phyloP scores from a whole-genome alignment of 2,888 invertebrate genomes.

The Apamea monoglypha region DNA sequence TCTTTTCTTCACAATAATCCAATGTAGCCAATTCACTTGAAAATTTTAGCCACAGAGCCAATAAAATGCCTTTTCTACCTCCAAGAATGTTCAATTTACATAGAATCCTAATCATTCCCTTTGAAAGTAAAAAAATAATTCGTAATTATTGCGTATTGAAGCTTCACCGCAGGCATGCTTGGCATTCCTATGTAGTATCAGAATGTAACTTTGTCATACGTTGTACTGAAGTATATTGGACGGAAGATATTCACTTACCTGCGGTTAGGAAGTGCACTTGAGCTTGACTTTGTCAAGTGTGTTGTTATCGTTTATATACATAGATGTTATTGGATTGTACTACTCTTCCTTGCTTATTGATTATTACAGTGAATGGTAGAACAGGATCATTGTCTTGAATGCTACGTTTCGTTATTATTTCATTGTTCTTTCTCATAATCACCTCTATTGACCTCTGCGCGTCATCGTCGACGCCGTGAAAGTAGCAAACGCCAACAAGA shows the following conservation, averaged over 20 bases:
- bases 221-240: neutral
- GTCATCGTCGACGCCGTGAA: neutral
- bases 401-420: neutral
- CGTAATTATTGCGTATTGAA: slow-evolving; percentile 40
- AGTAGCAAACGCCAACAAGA: neutral
- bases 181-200: slow-evolving; percentile 12
- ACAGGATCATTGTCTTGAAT: neutral
- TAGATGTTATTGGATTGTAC: neutral
- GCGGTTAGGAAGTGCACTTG: slow-evolving; percentile 52
- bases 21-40: slow-evolving; percentile 2
- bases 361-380: neutral
- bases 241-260: slow-evolving; percentile 46
- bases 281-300: slow-evolving; percentile 39
- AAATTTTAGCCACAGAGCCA: neutral
- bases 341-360: no score
- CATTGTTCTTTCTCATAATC: neutral
- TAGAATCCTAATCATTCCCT: slow-evolving; percentile 19
- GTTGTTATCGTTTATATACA: slow-evolving; percentile 21
- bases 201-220: slow-evolving; percentile 13
- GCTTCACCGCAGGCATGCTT: slow-evolving; percentile 8
- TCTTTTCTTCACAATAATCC: neutral
- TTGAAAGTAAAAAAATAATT: slow-evolving; percentile 37
- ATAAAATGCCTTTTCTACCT: slow-evolving; percentile 14
- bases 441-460: neutral
- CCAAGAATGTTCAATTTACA: slow-evolving; percentile 34